Evolutionary conservation across 2,888 invertebrate species (phyloP), one percentile per base, ranked within the genome.

Genomic region (Dicycla oo): DNA sequence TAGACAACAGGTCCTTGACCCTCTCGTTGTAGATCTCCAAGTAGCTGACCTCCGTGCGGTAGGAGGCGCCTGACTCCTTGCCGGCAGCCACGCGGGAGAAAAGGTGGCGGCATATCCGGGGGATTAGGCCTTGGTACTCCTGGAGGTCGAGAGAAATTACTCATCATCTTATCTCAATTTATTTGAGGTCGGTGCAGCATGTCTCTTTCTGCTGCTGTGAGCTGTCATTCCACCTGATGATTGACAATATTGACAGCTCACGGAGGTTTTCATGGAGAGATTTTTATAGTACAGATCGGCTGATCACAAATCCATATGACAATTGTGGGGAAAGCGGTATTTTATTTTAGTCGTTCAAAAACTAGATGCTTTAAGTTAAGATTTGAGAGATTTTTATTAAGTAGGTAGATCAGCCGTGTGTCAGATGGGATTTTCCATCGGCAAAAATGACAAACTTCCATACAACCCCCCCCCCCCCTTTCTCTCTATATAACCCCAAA

Each of bases 21-120:
- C 97, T 96, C 93, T 98, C 98, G 91, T 98, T 98, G 94, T 98
- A 98, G 79, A 98, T 98, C 95, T 98, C 98, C 82, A 98, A 94
- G 93, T 98, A 98, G 90, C 98, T 98, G 88, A 99, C 98, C 91
- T 98, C 98, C 0, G 98, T 98, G 86, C 98, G 97, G 91, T 98
- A 98, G 0, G 98, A 98, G 0, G 98, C 97, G 3, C 98, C 98
- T 53, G 97, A 97, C 90, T 98, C 98, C 87, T 98, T 97, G 66
- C 98, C 98, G 26, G 97, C 97, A 23, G 97, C 97, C 97, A 98
- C 98, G 56, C 98, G 97, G 30, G 97, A 97, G 94, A 98, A 98
- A 69, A 98, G 95, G 82, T 98, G 97, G 85, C 98, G 97, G 89
- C 98, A 98, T 86, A 98, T 98, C 74, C 98, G 96, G 0, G 98